Evolutionary conservation across 1,140 invertebrate genomes (phyloP).

Genomic region (Portunus trituberculatus): DNA sequence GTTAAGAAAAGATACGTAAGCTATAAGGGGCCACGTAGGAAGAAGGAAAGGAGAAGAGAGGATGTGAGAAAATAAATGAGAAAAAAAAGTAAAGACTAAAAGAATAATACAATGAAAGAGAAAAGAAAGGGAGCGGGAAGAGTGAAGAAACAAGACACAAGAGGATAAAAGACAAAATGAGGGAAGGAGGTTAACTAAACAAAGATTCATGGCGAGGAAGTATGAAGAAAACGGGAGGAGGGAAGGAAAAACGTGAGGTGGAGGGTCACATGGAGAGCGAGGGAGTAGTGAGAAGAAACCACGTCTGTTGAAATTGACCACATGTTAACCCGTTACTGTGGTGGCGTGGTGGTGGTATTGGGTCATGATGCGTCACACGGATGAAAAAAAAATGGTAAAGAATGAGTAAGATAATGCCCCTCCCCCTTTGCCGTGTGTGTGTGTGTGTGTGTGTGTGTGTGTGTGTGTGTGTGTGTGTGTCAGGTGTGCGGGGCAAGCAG

Average conservation of each 20-base stretch:
- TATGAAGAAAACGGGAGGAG: background rate
- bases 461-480: too few species aligned
- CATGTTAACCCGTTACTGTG: background rate
- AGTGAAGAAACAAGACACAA: background rate
- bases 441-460: too few species aligned
- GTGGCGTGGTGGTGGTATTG: background rate
- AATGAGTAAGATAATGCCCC: background rate
- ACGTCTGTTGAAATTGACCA: background rate
- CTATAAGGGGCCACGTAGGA: background rate
- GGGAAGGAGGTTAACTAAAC: background rate
- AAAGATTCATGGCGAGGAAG: background rate
- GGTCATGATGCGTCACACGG: background rate
- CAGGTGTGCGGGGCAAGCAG: background rate
- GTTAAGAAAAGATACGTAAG: too few species aligned
- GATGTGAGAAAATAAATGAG: background rate
- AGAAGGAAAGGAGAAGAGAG: background rate
- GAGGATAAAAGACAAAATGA: background rate
- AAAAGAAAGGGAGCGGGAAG: background rate
- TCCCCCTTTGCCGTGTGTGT: too few species aligned
- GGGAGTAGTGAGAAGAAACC: constrained; percentile 17
- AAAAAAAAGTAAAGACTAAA: background rate
- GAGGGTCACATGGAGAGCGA: background rate
- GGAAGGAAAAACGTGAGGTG: background rate
- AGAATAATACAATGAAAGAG: background rate
- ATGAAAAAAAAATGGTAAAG: background rate